Evolutionary conservation across 1,140 invertebrate genomes (phyloP).

Genomic region (Ridgeia piscesae): DNA sequence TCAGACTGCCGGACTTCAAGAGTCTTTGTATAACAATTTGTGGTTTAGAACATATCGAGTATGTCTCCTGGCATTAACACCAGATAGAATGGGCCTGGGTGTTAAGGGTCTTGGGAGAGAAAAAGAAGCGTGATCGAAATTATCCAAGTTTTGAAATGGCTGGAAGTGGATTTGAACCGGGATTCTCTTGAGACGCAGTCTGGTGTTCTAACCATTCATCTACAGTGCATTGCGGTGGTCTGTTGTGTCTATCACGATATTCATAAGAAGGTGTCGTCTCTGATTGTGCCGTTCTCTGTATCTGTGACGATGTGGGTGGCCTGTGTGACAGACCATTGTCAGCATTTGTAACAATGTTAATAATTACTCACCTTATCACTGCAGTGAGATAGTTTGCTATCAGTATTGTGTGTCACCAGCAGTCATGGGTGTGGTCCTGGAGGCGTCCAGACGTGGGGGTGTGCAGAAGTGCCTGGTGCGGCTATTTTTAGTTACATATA

Average conservation of each 20-base stretch:
- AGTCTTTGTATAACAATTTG: neutral
- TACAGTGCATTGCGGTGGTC: neutral
- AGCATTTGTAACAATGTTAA: neutral
- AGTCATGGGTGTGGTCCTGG: neutral
- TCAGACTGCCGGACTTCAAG: no score
- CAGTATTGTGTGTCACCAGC: neutral
- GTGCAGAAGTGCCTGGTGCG: no score
- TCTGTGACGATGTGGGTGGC: neutral
- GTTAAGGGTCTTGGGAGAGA: no score
- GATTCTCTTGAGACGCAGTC: no score
- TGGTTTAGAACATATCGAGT: neutral
- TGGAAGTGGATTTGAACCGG: no score
- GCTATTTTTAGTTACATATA: no score
- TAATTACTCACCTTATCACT: neutral
- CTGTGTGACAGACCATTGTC: neutral
- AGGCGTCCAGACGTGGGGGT: no score
- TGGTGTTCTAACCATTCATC: no score
- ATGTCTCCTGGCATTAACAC: no score
- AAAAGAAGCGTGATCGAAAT: no score
- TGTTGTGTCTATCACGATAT: neutral
- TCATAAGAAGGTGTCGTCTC: neutral
- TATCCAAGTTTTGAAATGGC: no score
- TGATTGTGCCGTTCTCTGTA: neutral
- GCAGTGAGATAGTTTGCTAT: neutral
- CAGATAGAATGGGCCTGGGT: no score